A percentile compares a stretch with the other conserved stretches of the same genome.
Evolutionary conservation across 1,140 invertebrate species (phyloP).

Genomic region (Portunus trituberculatus): DNA sequence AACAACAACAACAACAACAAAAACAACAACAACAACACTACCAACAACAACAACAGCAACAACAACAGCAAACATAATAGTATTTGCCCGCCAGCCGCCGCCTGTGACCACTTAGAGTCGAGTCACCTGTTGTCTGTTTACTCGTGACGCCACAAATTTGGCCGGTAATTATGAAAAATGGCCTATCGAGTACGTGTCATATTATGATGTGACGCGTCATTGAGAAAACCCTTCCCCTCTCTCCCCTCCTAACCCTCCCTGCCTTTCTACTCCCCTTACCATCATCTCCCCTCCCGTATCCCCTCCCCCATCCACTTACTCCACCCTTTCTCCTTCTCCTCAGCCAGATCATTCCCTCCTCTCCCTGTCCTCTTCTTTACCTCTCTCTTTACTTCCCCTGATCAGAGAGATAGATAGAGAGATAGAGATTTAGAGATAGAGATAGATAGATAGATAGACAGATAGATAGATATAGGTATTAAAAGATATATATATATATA

Average conservation of each 20-base stretch:
- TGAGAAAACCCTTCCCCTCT: neutral
- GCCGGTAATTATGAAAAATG: neutral
- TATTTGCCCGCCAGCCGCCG: neutral
- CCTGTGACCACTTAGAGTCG: too few species aligned
- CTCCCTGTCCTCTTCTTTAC: neutral
- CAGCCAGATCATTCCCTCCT: neutral
- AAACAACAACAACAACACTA: neutral
- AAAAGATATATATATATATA: too few species aligned
- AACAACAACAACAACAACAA: too few species aligned
- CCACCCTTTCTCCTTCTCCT: neutral
- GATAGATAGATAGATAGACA: too few species aligned
- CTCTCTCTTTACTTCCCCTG: neutral
- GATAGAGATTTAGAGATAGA: too few species aligned
- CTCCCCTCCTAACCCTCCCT: neutral
- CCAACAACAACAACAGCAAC: neutral
- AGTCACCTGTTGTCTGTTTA: neutral
- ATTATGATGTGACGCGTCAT: neutral
- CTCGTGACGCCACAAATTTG: neutral
- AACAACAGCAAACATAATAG: neutral
- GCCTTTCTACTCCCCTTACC: neutral
- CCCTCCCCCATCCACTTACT: neutral
- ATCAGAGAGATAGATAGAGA: neutral
- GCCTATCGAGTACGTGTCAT: neutral
- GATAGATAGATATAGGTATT: too few species aligned
- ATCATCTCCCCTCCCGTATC: neutral